These are phyloP conservation scores for Diorhabda carinulata DNA, from an alignment of 1,140 invertebrate species.

Conservation along the genomic window DNA sequence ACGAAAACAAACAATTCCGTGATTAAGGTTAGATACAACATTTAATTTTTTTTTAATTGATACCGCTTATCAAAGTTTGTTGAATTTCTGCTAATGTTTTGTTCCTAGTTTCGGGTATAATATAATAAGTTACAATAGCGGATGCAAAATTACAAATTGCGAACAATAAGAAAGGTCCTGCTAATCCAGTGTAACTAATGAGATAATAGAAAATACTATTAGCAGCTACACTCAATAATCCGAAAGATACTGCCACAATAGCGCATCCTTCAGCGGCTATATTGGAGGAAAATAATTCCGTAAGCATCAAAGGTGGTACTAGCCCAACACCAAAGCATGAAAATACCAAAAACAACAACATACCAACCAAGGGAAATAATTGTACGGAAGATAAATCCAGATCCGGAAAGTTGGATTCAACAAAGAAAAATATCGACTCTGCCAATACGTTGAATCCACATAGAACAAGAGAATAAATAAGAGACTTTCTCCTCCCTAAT, in stretches of 20 bases:
- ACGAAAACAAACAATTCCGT: too few relatives aligned
- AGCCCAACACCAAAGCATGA: slow-evolving; percentile 68
- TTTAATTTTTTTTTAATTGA: not conserved
- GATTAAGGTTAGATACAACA: too few relatives aligned
- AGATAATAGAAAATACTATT: slow-evolving; percentile 70
- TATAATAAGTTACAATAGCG: slow-evolving; percentile 58
- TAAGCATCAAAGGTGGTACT: slow-evolving; percentile 67
- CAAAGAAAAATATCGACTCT: slow-evolving; percentile 57
- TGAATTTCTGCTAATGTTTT: slow-evolving; percentile 62
- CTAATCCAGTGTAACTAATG: slow-evolving; percentile 56
- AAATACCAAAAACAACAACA: slow-evolving; percentile 66
- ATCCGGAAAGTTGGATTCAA: slow-evolving; percentile 23
- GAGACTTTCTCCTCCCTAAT: slow-evolving; percentile 64
- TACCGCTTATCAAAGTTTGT: slow-evolving; percentile 56
- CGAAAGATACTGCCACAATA: slow-evolving; percentile 66
- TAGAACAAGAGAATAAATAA: slow-evolving; percentile 58
- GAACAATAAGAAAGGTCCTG: slow-evolving; percentile 75
- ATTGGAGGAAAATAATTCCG: slow-evolving; percentile 70
- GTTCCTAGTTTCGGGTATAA: slow-evolving; percentile 81
- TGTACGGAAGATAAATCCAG: slow-evolving; percentile 29
- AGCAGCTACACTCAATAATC: slow-evolving; percentile 66
- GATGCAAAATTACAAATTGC: slow-evolving; percentile 60
- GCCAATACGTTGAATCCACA: slow-evolving; percentile 53
- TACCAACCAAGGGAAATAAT: slow-evolving; percentile 58
- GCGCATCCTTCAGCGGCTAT: slow-evolving; percentile 66